Conservation (phyloP, 2,113 vertebrate genomes). For the Vulpes ferrilata region DNA sequence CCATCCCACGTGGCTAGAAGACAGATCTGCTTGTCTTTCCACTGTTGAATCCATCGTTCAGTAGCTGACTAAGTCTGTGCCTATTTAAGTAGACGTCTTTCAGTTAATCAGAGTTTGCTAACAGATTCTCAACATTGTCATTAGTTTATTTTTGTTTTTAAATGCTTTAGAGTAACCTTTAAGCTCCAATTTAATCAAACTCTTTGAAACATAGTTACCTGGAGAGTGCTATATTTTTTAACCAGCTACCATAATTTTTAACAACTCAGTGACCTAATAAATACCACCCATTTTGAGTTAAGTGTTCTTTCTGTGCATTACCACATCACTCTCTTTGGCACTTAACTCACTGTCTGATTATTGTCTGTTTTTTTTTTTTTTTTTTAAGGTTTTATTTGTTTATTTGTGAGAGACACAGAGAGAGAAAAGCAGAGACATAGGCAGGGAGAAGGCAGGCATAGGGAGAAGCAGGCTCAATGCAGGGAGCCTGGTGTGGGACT, state of each 20-base stretch:
- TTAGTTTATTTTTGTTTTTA: not conserved
- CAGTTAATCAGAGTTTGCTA: conserved; percentile 15
- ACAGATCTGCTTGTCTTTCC: not conserved
- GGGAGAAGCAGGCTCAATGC: too few species aligned
- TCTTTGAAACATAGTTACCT: not conserved
- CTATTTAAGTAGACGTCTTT: not conserved
- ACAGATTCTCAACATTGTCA: not conserved
- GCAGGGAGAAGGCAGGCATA: too few species aligned
- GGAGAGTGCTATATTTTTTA: conserved; percentile 2
- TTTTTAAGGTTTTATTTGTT: too few species aligned
- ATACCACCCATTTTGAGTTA: not conserved
- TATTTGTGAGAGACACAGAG: too few species aligned
- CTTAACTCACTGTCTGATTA: not conserved
- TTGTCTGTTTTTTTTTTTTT: too few species aligned
- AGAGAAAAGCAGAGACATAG: too few species aligned
- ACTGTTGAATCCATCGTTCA: not conserved
- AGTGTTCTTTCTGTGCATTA: not conserved
- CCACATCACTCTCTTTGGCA: not conserved
- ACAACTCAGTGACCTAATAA: not conserved
- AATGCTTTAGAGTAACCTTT: not conserved
- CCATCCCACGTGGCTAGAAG: conserved; percentile 38
- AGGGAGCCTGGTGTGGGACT: too few species aligned
- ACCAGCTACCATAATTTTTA: not conserved
- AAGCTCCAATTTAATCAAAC: not conserved
- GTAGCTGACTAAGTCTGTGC: not conserved